Base-by-base conservation (phyloP, 30 jellyfish, hydroid and myxozoan species). In the Rhopilema esculentum region DNA sequence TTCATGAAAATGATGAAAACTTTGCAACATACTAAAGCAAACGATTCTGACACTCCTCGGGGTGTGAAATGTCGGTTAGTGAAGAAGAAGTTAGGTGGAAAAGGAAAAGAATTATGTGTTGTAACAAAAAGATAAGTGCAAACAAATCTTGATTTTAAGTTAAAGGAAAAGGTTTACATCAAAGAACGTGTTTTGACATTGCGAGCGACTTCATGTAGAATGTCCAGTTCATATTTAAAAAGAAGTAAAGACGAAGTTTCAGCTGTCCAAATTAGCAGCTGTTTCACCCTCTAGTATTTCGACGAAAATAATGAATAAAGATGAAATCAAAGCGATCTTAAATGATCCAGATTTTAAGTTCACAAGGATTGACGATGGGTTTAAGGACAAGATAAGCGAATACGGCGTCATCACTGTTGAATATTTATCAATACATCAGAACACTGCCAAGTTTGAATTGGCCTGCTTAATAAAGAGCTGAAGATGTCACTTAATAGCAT, bases 271-370 rank as follows among this genome's bases (percentile, higher is more conserved):
- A 40, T 2, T 12, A 2, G 57, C 57, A 40, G 57, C 57, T 40
- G 57, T 40, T 40, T 40, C 6, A 40, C 12, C 57, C 57, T 12
- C 12, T 40, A 40, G 57, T 6, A 40, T 12, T 2, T 40, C 57
- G 57, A 40, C 57, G 12, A 40, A 40, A 12, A 2, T 40, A 6
- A 27, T 80, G 92, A 69, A 83, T 83, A 83, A 21, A 83, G 27
- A 67, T 85, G 72, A 68, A 69, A n/a, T n/a, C 40, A 25, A 69
- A 83, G 79, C 48, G 92, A 52, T 32, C 40, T 80, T 61, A 26
- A 65, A 80, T n/a, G 90, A 80, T 15, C 82, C 90, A 80, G 82
- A 40, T 80, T 80, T 80, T n/a, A 17, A 64, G 82, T 80, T 80
- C 90, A 66, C 90, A 80, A 80, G 90, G 62, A 25, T 23, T 30